Evolutionary conservation across 1,140 invertebrate genomes (phyloP).

Genomic region (Drosophila nannoptera): DNA sequence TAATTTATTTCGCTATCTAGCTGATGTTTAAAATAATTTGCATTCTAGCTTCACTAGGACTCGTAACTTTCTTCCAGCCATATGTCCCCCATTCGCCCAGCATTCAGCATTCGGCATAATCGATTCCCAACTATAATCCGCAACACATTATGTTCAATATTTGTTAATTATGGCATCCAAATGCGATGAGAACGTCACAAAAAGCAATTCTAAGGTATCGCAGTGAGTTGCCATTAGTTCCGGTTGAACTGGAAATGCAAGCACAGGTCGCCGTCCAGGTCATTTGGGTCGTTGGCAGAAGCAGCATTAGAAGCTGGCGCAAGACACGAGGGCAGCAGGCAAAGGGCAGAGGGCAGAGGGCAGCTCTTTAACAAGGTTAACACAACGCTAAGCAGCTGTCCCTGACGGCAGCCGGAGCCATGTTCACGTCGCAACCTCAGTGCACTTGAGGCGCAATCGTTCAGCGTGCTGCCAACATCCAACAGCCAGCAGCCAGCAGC

Average conservation of each 20-base stretch:
- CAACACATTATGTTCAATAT: constrained; percentile 5
- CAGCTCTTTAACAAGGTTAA: constrained; percentile 61
- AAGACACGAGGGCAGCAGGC: background rate
- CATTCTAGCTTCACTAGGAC: too few species aligned
- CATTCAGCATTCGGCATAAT: background rate
- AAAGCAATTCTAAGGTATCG: constrained; percentile 37
- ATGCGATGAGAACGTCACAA: constrained; percentile 18
- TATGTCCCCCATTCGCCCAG: too few species aligned
- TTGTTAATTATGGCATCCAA: constrained; percentile 44
- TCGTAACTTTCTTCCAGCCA: too few species aligned
- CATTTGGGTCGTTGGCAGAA: constrained; percentile 16
- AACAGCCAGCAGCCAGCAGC: too few species aligned
- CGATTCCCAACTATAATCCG: background rate
- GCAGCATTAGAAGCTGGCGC: background rate
- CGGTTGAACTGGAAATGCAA: constrained; percentile 9
- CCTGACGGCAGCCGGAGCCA: constrained; percentile 20
- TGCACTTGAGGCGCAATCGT: constrained; percentile 72
- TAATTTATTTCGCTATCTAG: background rate
- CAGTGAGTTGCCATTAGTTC: constrained; percentile 19
- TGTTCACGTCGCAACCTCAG: constrained; percentile 51
- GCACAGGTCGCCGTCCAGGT: constrained; percentile 23
- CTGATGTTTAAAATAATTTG: too few species aligned
- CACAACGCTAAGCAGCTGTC: constrained; percentile 57
- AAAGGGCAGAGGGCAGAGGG: background rate
- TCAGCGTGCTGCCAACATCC: constrained; percentile 47